A percentile compares a stretch with the other conserved stretches of the same genome.
Conservation (phyloP, 2,888 invertebrate species). For the Idaea straminata region DNA sequence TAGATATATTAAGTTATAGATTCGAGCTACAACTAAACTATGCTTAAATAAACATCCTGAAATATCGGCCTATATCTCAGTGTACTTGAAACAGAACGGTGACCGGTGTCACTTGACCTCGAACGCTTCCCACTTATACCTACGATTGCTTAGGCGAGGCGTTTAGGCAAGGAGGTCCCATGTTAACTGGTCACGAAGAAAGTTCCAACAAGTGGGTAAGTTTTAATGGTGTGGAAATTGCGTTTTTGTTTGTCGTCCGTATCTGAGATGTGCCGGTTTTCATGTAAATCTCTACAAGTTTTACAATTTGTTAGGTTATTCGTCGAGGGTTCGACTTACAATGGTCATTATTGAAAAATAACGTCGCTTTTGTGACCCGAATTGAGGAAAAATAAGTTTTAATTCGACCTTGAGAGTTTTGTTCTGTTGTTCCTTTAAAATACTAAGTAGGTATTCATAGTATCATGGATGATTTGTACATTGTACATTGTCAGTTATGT, state of each 20-base stretch:
- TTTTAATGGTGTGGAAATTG: conserved; percentile 70
- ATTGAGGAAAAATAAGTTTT: not conserved
- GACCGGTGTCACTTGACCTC: conserved; percentile 34
- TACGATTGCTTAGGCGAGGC: conserved; percentile 3
- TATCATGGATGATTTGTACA: no score
- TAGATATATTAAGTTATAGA: not conserved
- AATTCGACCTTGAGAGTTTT: not conserved
- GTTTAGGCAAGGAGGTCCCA: conserved; percentile 27
- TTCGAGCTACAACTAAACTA: conserved; percentile 22
- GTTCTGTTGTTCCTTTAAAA: not conserved
- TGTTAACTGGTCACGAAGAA: conserved; percentile 30
- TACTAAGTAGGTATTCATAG: no score
- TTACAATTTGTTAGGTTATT: not conserved
- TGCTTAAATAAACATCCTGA: conserved; percentile 47
- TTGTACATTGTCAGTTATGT: no score
- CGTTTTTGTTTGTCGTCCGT: conserved; percentile 61
- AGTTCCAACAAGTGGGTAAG: conserved; percentile 57
- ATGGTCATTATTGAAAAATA: conserved; percentile 1
- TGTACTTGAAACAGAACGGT: conserved; percentile 43
- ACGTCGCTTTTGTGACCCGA: not conserved
- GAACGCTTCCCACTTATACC: conserved; percentile 3
- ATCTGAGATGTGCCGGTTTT: conserved; percentile 52
- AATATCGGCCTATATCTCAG: conserved; percentile 56
- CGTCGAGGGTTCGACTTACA: not conserved
- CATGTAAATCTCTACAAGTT: conserved; percentile 45